Evolutionary conservation across 2,113 vertebrate species (phyloP), one percentile per base, ranked within the genome.

Genomic region (Lucifuga dentata): DNA sequence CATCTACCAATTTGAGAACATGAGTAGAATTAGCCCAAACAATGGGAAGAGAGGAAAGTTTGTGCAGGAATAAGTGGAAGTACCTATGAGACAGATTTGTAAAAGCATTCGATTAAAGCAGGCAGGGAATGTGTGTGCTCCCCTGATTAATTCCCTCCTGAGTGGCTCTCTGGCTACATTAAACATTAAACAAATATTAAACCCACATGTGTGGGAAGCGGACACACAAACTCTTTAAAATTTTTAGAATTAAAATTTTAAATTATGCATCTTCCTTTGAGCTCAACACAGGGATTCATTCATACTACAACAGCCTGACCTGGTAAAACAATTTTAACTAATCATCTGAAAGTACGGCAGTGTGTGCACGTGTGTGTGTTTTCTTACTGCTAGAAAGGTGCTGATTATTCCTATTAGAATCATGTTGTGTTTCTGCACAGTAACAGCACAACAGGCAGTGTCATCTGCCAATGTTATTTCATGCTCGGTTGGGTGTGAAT

Each of bases 391-490:
- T 81, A 82, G 66, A 89, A 81, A 89, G 82, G 81, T 88, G 85
- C 89, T 90, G 88, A 93, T 91, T 88, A 89, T 88, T 86, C 69
- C 77, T 87, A 90, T 91, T 92, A 91, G 88, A 92, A 76, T 69
- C 68, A 69, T 88, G 81, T 86, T 89, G 86, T 91, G 88, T 92
- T 90, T 77, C 84, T 86, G 78, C 87, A 82, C 86, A 80, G 88
- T 90, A 87, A 85, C 88, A 88, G 86, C 79, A 81, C 73, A 73
- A 74, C 71, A 73, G 81, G 35, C 89, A 87, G 83, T 91, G 91
- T 91, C 89, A 92, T 92, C 91, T 91, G 90, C 91, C 91, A 92
- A 86, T 91, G 89, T 91, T 91, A 93, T 93, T 93, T 92, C 91
- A 94, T 84, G 91, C 92, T 93, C 85, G 61, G 86, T 81, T 91